Evolutionary conservation across 2,113 vertebrate genomes (phyloP).

Genomic region (Octodon degus): DNA sequence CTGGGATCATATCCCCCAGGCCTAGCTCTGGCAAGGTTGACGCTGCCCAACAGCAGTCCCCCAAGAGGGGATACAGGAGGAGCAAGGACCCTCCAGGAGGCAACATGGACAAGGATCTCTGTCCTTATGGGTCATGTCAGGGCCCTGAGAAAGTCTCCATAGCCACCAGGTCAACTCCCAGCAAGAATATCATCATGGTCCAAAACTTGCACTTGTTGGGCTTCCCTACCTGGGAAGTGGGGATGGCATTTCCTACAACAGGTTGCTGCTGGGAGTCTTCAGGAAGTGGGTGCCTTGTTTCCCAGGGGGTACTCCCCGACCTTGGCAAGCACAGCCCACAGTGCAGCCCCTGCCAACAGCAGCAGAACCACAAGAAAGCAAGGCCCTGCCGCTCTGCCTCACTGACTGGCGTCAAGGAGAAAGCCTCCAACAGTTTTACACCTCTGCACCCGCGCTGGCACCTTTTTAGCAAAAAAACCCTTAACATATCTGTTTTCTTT

Average conservation of each 20-base stretch:
- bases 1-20: background rate
- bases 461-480: constrained; percentile 23
- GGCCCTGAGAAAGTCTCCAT: background rate
- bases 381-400: background rate
- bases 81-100: background rate
- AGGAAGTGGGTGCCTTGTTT: accelerated
- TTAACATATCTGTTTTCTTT: background rate
- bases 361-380: accelerated
- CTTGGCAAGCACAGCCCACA: accelerated
- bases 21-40: background rate
- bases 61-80: too few relatives aligned
- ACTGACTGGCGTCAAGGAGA: background rate
- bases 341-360: accelerated
- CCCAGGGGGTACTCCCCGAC: background rate
- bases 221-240: background rate
- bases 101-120: background rate
- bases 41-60: background rate
- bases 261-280: background rate
- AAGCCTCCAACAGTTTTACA: background rate
- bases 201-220: background rate
- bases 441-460: background rate
- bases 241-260: background rate
- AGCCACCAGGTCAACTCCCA: background rate
- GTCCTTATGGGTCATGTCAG: background rate
- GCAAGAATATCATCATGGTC: background rate